Percentiles rank a stretch among this genome's conserved stretches.
phyloP scores from a whole-genome alignment of 2,888 invertebrate genomes.

The Dryococelus australis region DNA sequence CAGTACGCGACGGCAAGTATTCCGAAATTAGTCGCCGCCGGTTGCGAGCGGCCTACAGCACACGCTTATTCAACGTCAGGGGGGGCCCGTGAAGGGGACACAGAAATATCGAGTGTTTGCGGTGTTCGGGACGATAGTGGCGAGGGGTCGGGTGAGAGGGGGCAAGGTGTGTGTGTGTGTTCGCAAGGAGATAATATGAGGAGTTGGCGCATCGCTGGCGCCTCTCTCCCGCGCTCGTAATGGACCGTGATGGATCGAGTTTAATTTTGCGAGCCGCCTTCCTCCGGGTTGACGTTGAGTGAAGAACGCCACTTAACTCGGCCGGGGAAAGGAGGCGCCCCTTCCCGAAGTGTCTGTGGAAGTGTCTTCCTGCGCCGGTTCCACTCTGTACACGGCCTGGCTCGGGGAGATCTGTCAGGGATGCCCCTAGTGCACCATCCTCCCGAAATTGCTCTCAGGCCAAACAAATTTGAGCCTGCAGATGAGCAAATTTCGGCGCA shows the following conservation, averaged over 20 bases:
- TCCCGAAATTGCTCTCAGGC: not conserved
- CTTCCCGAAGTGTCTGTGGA: slow-evolving; percentile 17
- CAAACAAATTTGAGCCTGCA: not conserved
- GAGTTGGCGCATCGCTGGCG: not conserved
- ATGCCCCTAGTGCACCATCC: not conserved
- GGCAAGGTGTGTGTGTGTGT: not conserved
- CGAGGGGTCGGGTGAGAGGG: not conserved
- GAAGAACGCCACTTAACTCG: slow-evolving; percentile 18
- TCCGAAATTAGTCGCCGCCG: not conserved
- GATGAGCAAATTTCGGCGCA: not conserved
- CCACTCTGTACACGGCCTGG: not conserved
- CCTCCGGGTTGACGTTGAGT: slow-evolving; percentile 33
- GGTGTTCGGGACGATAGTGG: not conserved
- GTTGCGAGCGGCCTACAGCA: not conserved
- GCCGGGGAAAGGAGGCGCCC: not conserved
- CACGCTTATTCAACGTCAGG: slow-evolving; percentile 8
- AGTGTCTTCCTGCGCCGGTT: not conserved
- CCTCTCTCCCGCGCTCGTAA: slow-evolving; percentile 24
- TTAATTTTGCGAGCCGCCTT: slow-evolving; percentile 34
- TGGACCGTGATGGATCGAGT: slow-evolving; percentile 38
- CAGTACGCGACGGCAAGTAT: not conserved
- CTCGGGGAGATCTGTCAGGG: too few relatives aligned
- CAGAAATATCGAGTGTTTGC: slow-evolving; percentile 9
- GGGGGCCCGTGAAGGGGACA: not conserved
- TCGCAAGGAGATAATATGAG: slow-evolving; percentile 9